Percentiles rank a stretch among this genome's conserved stretches.
Evolutionary conservation across 2,888 invertebrate genomes (phyloP).

Genomic region (Limnephilus lunatus): DNA sequence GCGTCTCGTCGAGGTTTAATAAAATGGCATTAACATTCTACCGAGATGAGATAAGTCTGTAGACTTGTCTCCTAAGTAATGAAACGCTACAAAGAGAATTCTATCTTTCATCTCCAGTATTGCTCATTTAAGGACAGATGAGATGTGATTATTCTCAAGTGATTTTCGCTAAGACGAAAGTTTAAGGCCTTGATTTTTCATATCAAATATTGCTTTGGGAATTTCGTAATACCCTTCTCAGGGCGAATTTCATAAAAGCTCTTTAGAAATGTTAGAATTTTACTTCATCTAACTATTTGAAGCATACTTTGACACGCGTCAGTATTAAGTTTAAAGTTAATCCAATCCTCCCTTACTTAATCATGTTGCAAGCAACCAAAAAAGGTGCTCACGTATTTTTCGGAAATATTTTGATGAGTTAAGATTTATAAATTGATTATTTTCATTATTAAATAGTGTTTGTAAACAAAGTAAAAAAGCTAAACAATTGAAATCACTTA

Average conservation of each 20-base stretch:
- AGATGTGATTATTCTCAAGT: slow-evolving; percentile 2
- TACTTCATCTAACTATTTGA: not conserved
- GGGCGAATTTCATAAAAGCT: not conserved
- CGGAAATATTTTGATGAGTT: too few species aligned
- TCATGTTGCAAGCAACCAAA: too few species aligned
- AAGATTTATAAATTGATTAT: too few species aligned
- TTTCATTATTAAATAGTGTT: too few species aligned
- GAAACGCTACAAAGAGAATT: not conserved
- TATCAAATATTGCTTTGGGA: not conserved
- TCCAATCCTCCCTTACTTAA: too few species aligned
- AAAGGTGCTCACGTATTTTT: too few species aligned
- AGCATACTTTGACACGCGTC: not conserved
- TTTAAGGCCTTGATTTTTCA: not conserved
- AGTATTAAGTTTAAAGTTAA: not conserved
- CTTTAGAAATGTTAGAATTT: not conserved
- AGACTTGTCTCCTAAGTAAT: not conserved
- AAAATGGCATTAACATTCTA: not conserved
- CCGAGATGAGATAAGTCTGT: not conserved
- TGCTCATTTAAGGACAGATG: not conserved
- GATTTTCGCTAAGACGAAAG: not conserved
- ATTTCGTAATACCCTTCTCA: not conserved
- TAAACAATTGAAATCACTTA: too few species aligned
- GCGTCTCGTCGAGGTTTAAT: not conserved
- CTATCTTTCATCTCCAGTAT: not conserved
- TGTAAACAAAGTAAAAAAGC: too few species aligned